Evolutionary conservation across 2,797 vertebrate genomes (phyloP).

Genomic region (Molossus molossus): DNA sequence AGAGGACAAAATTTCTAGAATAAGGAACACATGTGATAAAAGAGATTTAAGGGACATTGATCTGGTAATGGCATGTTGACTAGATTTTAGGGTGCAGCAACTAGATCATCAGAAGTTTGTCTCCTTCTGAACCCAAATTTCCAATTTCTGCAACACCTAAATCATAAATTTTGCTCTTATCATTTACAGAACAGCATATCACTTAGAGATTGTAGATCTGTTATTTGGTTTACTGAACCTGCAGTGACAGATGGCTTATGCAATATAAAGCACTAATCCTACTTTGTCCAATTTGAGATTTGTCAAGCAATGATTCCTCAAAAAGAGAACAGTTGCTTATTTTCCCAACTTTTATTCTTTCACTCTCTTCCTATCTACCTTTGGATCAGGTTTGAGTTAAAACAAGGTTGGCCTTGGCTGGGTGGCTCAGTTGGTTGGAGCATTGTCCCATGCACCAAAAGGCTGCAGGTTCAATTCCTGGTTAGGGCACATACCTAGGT

Average conservation of each 20-base stretch:
- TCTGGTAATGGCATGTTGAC: not conserved
- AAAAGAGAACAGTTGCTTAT: constrained; percentile 69
- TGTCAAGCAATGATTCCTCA: constrained; percentile 65
- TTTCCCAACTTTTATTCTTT: constrained; percentile 60
- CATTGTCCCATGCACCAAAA: not conserved
- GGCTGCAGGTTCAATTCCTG: not conserved
- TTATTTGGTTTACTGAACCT: constrained; percentile 72
- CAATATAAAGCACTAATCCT: constrained; percentile 70
- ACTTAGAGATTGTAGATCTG: constrained; percentile 63
- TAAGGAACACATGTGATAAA: constrained; percentile 18
- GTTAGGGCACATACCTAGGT: not conserved
- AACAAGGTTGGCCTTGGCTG: not conserved
- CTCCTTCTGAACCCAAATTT: constrained; percentile 60
- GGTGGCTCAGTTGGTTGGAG: not conserved
- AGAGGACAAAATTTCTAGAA: constrained; percentile 53
- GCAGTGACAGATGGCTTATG: constrained; percentile 72
- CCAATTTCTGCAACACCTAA: constrained; percentile 29
- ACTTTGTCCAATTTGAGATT: constrained; percentile 69
- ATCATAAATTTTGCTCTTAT: constrained; percentile 63
- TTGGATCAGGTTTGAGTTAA: constrained; percentile 65
- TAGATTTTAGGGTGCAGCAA: constrained; percentile 30
- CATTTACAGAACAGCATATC: constrained; percentile 64
- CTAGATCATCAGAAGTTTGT: constrained; percentile 20
- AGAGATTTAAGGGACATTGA: constrained; percentile 39
- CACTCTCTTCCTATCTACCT: constrained; percentile 54